phyloP scores from a whole-genome alignment of 2,113 vertebrate genomes.

The Melanerpes aurifrons region DNA sequence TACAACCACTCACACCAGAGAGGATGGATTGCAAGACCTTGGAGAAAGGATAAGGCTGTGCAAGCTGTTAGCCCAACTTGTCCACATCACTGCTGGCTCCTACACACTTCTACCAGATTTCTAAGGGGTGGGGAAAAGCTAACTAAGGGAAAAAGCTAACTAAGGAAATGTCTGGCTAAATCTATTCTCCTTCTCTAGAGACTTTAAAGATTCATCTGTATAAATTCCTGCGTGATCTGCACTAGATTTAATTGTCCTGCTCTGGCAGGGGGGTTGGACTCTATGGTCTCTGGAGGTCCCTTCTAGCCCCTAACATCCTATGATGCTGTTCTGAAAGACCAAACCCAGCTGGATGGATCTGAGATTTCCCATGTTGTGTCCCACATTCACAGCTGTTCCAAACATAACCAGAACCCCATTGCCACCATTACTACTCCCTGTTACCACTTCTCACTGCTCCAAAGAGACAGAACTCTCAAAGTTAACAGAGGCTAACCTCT shows the following conservation, averaged over 20 bases:
- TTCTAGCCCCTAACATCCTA: no score
- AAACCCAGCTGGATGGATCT: neutral
- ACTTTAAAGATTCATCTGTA: no score
- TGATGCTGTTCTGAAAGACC: neutral
- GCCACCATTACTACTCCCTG: neutral
- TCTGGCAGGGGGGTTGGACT: no score
- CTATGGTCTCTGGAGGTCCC: no score
- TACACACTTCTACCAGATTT: neutral
- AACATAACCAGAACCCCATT: neutral
- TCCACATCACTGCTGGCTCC: neutral
- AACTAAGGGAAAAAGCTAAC: neutral
- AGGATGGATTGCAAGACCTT: neutral
- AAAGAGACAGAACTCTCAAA: neutral
- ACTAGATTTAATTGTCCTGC: no score
- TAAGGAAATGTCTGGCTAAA: neutral
- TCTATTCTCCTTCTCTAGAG: neutral
- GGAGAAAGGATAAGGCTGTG: neutral
- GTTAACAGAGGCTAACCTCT: neutral
- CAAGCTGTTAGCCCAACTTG: neutral
- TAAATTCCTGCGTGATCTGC: no score
- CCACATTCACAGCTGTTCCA: neutral
- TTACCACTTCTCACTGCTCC: neutral
- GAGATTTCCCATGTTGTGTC: neutral
- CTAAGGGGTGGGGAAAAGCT: neutral
- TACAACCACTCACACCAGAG: neutral